A percentile compares a stretch with the other conserved stretches of the same genome.
Evolutionary conservation across 2,888 invertebrate genomes (phyloP).

Genomic region (Priocnemis perturbator): DNA sequence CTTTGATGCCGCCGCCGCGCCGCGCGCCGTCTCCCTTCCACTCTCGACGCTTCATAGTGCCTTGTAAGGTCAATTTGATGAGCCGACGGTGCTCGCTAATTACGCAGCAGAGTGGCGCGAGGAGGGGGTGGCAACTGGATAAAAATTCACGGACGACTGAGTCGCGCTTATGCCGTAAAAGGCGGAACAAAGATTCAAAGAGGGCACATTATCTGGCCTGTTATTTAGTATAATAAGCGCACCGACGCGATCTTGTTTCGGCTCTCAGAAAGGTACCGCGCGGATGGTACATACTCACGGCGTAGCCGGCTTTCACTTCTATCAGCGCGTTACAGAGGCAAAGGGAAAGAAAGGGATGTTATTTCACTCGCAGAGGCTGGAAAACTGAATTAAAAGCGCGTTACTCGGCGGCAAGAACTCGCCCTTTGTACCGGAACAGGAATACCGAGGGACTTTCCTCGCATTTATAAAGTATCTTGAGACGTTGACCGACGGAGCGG

Average conservation of each 20-base stretch:
- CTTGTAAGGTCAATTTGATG: no score
- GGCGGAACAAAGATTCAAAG: neutral
- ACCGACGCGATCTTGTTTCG: constrained; percentile 18
- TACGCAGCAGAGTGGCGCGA: no score
- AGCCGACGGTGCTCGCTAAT: no score
- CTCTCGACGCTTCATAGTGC: no score
- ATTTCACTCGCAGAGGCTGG: constrained; percentile 9
- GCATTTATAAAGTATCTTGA: constrained; percentile 14
- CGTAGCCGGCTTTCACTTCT: constrained; percentile 3
- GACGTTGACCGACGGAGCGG: constrained; percentile 2
- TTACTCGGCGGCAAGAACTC: constrained; percentile 14
- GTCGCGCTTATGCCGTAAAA: neutral
- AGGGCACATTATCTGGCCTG: constrained; percentile 13
- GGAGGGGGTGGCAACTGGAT: no score
- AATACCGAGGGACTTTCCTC: constrained; percentile 17
- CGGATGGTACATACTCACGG: no score
- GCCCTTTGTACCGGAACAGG: constrained; percentile 25
- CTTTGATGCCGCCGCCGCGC: no score
- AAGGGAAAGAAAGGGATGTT: constrained; percentile 13
- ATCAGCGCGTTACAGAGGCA: constrained; percentile 10
- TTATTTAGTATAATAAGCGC: constrained; percentile 25
- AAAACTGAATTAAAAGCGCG: constrained; percentile 28
- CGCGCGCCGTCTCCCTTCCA: no score
- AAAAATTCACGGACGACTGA: no score
- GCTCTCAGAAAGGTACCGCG: constrained; percentile 18